Base-by-base conservation (phyloP, 1,140 invertebrate species). In the Mactra quadrangularis region DNA sequence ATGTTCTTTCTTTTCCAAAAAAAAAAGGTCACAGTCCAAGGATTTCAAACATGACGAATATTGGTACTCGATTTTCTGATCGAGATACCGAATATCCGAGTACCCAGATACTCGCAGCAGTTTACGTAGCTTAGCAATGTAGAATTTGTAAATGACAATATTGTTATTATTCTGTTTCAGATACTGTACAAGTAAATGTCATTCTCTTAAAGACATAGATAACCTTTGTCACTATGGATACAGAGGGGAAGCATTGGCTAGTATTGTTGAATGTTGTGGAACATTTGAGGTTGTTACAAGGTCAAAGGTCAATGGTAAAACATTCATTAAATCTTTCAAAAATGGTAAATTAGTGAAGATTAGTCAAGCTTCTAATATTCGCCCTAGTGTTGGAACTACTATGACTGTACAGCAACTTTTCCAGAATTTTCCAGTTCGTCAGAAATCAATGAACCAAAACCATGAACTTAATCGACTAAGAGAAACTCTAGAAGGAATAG, bases 161-260 rank as follows among this genome's bases (percentile, higher is more conserved):
- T n/a, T n/a, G n/a, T n/a, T 41, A 7, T 27, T 19, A 41, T 59
- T 53, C 22, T 81, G 68, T 86, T 85, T 0, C 82, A 94, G 94
- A 84, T 94, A 96, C 90, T 90, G 93, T 47, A 96, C 95, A 1
- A 96, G 95, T 89, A 96, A 96, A 91, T 95, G 94, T 87, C 89
- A 93, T 64, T 89, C 92, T 72, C 72, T 95, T 0, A 84, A 89
- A 64, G 94, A 94, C 68, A 89, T 95, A 9, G 91, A 93, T 64
- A 93, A 93, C 77, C 87, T 94, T 1, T 92, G 92, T 83, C 93
- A 93, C 74, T 95, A 94, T 93, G 95, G 95, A 15, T 95, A 92
- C 87, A 90, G 94, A 78, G 95, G 95, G n/a, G 94, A 96, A 92
- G 94, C 95, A 60, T 88, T 96, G 50, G 94, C 95, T 13, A 95